phyloP scores from a whole-genome alignment of 2,113 vertebrate genomes.

The Tetrao urogallus region DNA sequence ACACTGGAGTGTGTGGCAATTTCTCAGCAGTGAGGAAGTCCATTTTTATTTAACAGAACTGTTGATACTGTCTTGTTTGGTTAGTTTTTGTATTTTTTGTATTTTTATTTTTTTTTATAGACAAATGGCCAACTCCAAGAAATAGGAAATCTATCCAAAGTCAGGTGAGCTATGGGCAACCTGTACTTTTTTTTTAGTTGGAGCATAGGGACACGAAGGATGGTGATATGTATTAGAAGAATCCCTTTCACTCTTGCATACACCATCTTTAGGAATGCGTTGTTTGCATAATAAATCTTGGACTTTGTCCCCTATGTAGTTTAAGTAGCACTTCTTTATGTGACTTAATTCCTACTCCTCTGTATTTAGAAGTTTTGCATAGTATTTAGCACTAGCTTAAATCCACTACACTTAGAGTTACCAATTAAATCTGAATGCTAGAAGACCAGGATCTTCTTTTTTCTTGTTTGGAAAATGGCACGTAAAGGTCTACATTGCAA shows the following conservation, averaged over 20 bases:
- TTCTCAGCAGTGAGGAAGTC: background rate
- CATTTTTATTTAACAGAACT: background rate
- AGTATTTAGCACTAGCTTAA: background rate
- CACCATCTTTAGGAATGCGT: background rate
- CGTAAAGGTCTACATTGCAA: background rate
- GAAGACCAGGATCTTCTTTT: background rate
- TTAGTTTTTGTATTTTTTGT: background rate
- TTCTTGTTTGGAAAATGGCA: background rate
- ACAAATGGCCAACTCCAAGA: background rate
- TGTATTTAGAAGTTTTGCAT: background rate
- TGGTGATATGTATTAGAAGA: background rate
- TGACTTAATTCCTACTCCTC: background rate
- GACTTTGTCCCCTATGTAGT: background rate
- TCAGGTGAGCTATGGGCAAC: background rate
- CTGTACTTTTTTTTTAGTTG: background rate
- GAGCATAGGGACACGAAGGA: background rate
- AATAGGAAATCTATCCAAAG: background rate
- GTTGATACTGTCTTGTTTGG: background rate
- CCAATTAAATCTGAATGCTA: background rate
- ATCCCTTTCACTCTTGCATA: background rate
- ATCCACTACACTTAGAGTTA: background rate
- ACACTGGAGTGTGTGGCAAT: fast-evolving
- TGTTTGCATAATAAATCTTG: background rate
- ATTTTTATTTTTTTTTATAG: background rate
- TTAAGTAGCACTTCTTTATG: background rate